These are phyloP conservation scores for Macroteleia sp. DNA, from an alignment of 2,888 invertebrate genomes.

Conservation along the genomic window DNA sequence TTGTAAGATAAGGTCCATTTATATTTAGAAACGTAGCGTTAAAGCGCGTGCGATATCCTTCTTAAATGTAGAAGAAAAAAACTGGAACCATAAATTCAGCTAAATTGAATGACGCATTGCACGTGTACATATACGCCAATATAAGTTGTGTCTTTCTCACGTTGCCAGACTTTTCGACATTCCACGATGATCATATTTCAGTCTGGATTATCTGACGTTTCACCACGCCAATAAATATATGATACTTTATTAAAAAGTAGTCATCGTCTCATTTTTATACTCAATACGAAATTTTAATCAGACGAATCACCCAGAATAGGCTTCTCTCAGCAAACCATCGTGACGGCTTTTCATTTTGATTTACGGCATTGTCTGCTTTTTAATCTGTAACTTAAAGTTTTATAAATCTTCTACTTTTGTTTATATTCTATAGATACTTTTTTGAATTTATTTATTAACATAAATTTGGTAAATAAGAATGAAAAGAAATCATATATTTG, in stretches of 20 bases:
- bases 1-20: conserved; percentile 37
- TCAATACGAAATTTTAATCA: conserved; percentile 55
- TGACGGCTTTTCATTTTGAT: too few relatives aligned
- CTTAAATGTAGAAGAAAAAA: conserved; percentile 40
- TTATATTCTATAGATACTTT: too few relatives aligned
- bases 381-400: too few relatives aligned
- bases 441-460: too few relatives aligned
- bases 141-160: conserved; percentile 57
- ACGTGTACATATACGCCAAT: conserved; percentile 51
- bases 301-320: conserved; percentile 24
- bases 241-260: conserved; percentile 61
- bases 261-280: conserved; percentile 56
- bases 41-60: conserved; percentile 37
- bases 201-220: conserved; percentile 58
- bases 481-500: too few relatives aligned
- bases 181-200: conserved; percentile 64
- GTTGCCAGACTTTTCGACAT: conserved; percentile 61
- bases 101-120: conserved; percentile 60
- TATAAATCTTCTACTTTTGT: too few relatives aligned
- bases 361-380: background rate
- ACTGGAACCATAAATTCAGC: conserved; percentile 58
- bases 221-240: conserved; percentile 59
- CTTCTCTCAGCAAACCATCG: too few relatives aligned
- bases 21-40: conserved; percentile 46
- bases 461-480: too few relatives aligned